Conservation (phyloP, 1,140 invertebrate genomes). For the Bombus cullumanus region DNA sequence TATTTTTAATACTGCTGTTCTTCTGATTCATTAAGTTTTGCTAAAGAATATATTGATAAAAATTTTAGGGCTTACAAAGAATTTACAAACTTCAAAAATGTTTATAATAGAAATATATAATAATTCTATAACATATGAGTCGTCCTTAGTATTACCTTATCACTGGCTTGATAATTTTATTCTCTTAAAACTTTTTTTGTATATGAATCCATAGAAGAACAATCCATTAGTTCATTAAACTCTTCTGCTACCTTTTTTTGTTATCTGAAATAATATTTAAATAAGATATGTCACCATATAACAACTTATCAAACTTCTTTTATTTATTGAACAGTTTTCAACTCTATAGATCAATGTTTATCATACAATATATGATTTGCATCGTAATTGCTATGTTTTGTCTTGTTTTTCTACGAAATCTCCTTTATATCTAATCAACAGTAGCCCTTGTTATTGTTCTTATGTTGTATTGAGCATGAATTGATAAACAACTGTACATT, state of each 20-base stretch:
- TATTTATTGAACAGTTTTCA: background rate
- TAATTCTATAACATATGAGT: background rate
- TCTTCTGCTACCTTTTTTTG: no score
- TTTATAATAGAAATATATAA: background rate
- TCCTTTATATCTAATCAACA: background rate
- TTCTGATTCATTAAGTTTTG: no score
- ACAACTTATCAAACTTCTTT: background rate
- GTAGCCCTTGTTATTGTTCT: background rate
- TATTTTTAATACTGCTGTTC: no score
- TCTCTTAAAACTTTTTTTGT: background rate
- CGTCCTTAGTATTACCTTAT: background rate
- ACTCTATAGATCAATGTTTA: background rate
- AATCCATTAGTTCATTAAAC: background rate
- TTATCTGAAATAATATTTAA: background rate
- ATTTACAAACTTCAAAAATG: background rate
- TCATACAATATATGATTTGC: background rate
- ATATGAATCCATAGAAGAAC: background rate
- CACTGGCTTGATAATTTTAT: background rate
- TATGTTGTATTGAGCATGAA: background rate
- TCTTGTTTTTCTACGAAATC: background rate
- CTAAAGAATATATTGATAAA: no score
- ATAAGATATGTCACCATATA: background rate
- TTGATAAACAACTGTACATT: background rate
- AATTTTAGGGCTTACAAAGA: no score
- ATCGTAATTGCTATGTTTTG: background rate